Evolutionary conservation across 2,888 invertebrate genomes (phyloP).

Genomic region (Acronicta aceris): DNA sequence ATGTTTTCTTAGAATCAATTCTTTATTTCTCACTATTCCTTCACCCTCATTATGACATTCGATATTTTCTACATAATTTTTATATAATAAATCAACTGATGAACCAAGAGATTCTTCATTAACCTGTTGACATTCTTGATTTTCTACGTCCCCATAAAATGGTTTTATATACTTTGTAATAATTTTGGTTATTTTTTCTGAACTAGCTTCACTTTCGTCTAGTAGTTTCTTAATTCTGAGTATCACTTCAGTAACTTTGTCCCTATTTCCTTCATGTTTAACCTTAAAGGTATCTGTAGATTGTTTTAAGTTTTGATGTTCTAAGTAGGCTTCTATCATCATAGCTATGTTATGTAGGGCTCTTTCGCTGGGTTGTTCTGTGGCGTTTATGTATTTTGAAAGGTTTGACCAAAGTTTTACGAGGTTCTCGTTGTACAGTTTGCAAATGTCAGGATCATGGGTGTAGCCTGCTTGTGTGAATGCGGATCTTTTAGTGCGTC

Average conservation of each 20-base stretch:
- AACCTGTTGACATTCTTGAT: conserved; percentile 27
- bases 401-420: conserved; percentile 48
- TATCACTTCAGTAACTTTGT: conserved; percentile 30
- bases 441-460: conserved; percentile 51
- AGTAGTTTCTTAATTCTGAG: conserved; percentile 33
- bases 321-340: conserved; percentile 54
- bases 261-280: conserved; percentile 22
- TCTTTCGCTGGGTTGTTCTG: conserved; percentile 31
- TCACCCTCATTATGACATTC: conserved; percentile 31
- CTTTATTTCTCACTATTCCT: conserved; percentile 7
- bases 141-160: conserved; percentile 20
- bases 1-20: conserved; percentile 4
- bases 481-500: conserved; percentile 23
- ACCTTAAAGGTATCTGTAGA: conserved; percentile 7
- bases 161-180: conserved; percentile 38
- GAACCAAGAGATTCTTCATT: conserved; percentile 36
- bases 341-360: conserved; percentile 56
- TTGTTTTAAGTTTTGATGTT: conserved; percentile 36
- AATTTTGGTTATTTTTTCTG: conserved; percentile 29
- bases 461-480: conserved; percentile 55
- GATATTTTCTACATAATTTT: conserved; percentile 36
- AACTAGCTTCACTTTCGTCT: conserved; percentile 9
- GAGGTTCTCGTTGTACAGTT: conserved; percentile 54
- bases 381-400: conserved; percentile 32
- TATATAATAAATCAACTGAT: conserved; percentile 40